Base-by-base conservation (phyloP, 1,140 invertebrate genomes). In the Helicoverpa armigera region DNA sequence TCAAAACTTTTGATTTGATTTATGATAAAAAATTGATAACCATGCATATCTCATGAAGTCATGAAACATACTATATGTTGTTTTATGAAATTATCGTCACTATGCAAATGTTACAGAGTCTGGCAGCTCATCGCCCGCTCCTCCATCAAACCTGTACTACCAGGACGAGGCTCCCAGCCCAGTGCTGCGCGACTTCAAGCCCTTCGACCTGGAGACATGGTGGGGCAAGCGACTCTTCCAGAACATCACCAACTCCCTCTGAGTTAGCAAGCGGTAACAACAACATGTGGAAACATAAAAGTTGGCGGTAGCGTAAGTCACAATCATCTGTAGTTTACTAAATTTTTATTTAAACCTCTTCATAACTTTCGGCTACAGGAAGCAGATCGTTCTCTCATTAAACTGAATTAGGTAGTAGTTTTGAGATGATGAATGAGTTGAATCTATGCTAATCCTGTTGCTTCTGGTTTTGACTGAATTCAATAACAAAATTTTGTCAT, bases 181-280 rank as follows among this genome's bases (percentile, higher is more conserved):
- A 61, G 94, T 95, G 23, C 95, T 97, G 51, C 95, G 96, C 88
- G 97, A 98, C 90, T 98, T 98, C 89, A 97, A 98, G 88, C 97
- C 97, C 10, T 98, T 98, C 88, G 98, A 98, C 94, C 94, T 98
- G 86, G 98, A 98, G 89, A 97, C 97, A 13, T 98, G 97, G 97
- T 98, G 98, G 98, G 97, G 98, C 60, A 97, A 98, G 89, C 94
- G 98, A 83, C 94, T 98, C 61, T 98, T 97, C 92, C 97, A 97
- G 85, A 98, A 97, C 89, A 97, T 97, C 88, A 97, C 97, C 69
- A 97, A 97, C 87, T 97, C 96, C 31, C 96, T 97, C 77, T 97
- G 95, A 96, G 88, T 80, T 63, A n/a, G 51, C 69, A 53, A 63
- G 60, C 1, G 18, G 11, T 73, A 50, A 29, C 54, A 18, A 31